Conservation (phyloP, 2,888 invertebrate genomes). For the Chloromyia formosa region DNA sequence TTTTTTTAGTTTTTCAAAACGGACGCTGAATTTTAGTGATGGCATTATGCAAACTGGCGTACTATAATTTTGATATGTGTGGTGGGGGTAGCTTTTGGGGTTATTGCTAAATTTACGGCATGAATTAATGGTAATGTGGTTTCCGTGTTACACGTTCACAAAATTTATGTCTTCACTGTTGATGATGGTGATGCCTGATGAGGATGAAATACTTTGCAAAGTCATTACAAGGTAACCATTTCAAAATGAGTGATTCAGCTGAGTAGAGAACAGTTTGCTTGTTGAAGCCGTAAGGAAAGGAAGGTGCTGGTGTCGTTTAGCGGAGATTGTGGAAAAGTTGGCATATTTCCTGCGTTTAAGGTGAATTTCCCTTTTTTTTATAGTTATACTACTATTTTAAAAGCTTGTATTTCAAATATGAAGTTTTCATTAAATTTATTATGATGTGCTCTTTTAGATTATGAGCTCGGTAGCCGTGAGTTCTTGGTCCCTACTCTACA, state of each 20-base stretch:
- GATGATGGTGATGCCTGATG: neutral
- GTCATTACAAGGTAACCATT: constrained; percentile 7
- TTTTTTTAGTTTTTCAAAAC: constrained; percentile 6
- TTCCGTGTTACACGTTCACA: neutral
- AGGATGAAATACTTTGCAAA: neutral
- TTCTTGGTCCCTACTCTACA: too few relatives aligned
- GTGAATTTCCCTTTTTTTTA: too few relatives aligned
- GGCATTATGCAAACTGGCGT: constrained; percentile 9
- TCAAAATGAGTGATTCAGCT: neutral
- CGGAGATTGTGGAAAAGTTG: too few relatives aligned
- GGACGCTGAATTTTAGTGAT: constrained; percentile 18
- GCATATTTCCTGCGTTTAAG: too few relatives aligned
- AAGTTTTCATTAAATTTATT: too few relatives aligned
- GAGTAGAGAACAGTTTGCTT: too few relatives aligned
- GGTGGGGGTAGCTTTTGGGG: neutral
- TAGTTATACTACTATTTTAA: too few relatives aligned
- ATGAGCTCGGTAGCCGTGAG: too few relatives aligned
- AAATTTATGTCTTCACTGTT: neutral
- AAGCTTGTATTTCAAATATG: too few relatives aligned
- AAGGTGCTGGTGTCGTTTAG: too few relatives aligned
- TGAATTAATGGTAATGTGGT: constrained; percentile 1
- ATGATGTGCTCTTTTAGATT: too few relatives aligned
- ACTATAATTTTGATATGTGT: constrained; percentile 7
- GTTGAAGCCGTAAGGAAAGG: too few relatives aligned
- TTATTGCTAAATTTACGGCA: neutral